phyloP scores from a whole-genome alignment of 2,888 invertebrate genomes.

The Holacanthella duospinosa region DNA sequence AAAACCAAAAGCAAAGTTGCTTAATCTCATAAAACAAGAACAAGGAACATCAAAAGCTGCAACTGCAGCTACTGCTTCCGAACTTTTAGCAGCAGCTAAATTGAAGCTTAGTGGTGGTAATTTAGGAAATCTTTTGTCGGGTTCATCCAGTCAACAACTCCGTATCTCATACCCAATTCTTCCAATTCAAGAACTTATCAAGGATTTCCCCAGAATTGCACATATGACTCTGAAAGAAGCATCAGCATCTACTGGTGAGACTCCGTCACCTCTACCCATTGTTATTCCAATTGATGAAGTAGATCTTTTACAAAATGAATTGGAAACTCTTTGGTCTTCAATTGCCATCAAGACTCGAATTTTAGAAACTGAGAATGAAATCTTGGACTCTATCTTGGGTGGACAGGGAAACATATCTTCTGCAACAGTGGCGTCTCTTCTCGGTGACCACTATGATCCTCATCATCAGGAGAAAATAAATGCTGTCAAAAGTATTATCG shows the following conservation, averaged over 20 bases:
- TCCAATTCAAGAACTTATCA: slow-evolving; percentile 24
- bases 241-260: background rate
- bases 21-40: background rate
- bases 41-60: slow-evolving; percentile 9
- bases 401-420: background rate
- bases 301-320: slow-evolving; percentile 72
- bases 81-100: slow-evolving; percentile 13
- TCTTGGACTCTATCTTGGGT: slow-evolving; percentile 9
- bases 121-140: too few relatives aligned
- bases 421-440: slow-evolving; percentile 32
- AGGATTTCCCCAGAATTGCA: slow-evolving; percentile 17
- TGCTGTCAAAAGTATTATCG: slow-evolving; percentile 30
- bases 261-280: slow-evolving; percentile 2
- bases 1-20: background rate
- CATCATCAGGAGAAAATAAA: slow-evolving; percentile 33
- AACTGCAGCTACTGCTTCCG: slow-evolving; percentile 12
- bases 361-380: slow-evolving; percentile 47
- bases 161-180: slow-evolving; percentile 20
- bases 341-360: slow-evolving; percentile 68
- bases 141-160: background rate
- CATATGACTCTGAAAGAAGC: slow-evolving; percentile 1
- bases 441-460: slow-evolving; percentile 30
- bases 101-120: slow-evolving; percentile 9
- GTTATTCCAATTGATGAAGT: slow-evolving; percentile 62
- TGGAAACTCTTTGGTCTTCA: slow-evolving; percentile 73